Evolutionary conservation across 2,797 vertebrate species (phyloP).

Genomic region (Harpagifer antarcticus): DNA sequence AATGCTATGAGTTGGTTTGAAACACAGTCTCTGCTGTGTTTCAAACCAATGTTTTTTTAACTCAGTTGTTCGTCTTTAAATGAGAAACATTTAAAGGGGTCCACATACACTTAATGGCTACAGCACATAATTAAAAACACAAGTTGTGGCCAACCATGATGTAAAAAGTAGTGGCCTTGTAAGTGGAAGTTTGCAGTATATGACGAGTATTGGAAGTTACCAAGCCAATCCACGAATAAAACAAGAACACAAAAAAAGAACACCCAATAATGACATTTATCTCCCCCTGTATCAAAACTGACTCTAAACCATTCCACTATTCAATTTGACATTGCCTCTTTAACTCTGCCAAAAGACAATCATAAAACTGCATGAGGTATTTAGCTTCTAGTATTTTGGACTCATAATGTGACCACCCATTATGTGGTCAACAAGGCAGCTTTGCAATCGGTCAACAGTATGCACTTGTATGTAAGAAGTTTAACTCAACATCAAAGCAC

Average conservation of each 20-base stretch:
- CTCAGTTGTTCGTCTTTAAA: too few relatives aligned
- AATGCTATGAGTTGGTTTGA: too few relatives aligned
- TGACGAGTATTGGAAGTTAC: constrained; percentile 1
- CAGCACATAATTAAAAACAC: too few relatives aligned
- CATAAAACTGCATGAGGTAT: constrained; percentile 46
- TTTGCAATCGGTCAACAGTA: background rate
- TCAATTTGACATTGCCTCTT: constrained; percentile 16
- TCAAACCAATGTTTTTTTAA: too few relatives aligned
- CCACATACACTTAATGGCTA: too few relatives aligned
- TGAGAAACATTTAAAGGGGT: too few relatives aligned
- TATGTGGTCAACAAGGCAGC: background rate
- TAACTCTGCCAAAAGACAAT: constrained; percentile 33
- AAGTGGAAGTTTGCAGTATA: background rate
- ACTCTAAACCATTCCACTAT: constrained; percentile 1
- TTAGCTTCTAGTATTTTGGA: constrained; percentile 30
- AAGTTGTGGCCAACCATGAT: background rate
- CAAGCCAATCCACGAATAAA: constrained; percentile 26
- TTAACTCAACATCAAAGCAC: constrained; percentile 17
- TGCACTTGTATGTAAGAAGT: constrained; percentile 4
- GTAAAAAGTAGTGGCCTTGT: background rate
- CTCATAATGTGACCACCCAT: constrained; percentile 31
- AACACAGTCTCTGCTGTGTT: too few relatives aligned
- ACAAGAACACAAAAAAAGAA: constrained; percentile 18
- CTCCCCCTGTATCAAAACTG: constrained; percentile 22
- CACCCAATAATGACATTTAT: constrained; percentile 35